phyloP scores from a whole-genome alignment of 1,140 invertebrate species.

The Pseudomyrmex dendroicus region DNA sequence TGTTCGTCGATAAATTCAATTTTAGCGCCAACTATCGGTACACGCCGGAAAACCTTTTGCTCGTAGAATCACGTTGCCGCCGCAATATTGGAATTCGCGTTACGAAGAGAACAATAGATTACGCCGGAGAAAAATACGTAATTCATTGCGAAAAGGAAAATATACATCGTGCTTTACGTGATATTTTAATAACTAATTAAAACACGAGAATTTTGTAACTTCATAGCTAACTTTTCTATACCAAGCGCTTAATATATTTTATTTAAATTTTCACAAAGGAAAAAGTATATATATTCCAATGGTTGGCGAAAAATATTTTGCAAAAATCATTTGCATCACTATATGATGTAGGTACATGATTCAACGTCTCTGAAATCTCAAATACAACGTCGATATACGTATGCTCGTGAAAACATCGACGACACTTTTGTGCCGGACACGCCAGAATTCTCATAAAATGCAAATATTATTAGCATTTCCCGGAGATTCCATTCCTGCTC shows the following conservation, averaged over 20 bases:
- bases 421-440: constrained; percentile 42
- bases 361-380: constrained; percentile 21
- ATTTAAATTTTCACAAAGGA: neutral
- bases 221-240: too few species aligned
- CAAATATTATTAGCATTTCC: constrained; percentile 72
- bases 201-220: neutral
- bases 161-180: neutral
- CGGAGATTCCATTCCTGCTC: constrained; percentile 63
- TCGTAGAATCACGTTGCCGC: constrained; percentile 29
- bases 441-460: constrained; percentile 70
- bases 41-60: constrained; percentile 32
- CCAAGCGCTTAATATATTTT: neutral
- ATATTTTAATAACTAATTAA: constrained; percentile 8
- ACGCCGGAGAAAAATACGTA: neutral
- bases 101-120: constrained; percentile 28
- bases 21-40: constrained; percentile 48
- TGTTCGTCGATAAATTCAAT: constrained; percentile 59
- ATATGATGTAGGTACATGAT: neutral
- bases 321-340: constrained; percentile 1
- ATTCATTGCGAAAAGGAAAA: neutral
- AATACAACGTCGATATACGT: constrained; percentile 35
- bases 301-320: neutral
- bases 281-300: neutral
- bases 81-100: constrained; percentile 17
- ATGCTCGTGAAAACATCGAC: constrained; percentile 47